A percentile compares a stretch with the other conserved stretches of the same genome.
Evolutionary conservation across 2,888 invertebrate species (phyloP).

Genomic region (Schizaphis graminum): DNA sequence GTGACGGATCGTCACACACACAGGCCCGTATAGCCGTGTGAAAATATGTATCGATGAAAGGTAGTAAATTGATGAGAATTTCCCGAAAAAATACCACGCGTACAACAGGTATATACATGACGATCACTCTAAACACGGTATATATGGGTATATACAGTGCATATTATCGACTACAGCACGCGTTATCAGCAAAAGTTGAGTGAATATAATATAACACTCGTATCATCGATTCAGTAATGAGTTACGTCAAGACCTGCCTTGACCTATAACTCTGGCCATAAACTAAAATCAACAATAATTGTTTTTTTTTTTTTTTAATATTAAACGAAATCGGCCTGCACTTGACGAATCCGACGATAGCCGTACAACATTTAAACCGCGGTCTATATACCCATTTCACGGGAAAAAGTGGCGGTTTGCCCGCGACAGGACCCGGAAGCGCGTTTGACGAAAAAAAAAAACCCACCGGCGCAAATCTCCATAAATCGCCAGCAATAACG

Average conservation of each 20-base stretch:
- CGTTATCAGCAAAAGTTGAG: conserved; percentile 44
- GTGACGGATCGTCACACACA: neutral
- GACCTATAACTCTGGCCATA: conserved; percentile 61
- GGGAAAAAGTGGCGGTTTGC: neutral
- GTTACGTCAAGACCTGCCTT: conserved; percentile 63
- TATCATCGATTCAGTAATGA: conserved; percentile 44
- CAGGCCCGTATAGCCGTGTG: neutral
- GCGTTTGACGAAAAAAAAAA: neutral
- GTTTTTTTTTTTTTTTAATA: neutral
- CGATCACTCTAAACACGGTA: neutral
- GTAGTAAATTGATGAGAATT: neutral
- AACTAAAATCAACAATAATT: conserved; percentile 38
- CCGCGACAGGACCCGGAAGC: neutral
- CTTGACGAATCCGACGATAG: neutral
- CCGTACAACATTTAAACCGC: too few relatives aligned
- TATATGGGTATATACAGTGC: neutral
- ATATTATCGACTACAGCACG: neutral
- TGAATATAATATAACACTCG: conserved; percentile 5
- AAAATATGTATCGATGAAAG: neutral
- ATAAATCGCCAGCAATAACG: neutral
- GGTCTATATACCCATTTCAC: too few relatives aligned
- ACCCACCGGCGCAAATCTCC: neutral
- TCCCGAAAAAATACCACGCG: neutral
- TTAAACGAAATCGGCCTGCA: neutral
- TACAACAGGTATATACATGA: neutral